phyloP scores from a whole-genome alignment of 2,888 invertebrate genomes.

The Stenurella melanura region DNA sequence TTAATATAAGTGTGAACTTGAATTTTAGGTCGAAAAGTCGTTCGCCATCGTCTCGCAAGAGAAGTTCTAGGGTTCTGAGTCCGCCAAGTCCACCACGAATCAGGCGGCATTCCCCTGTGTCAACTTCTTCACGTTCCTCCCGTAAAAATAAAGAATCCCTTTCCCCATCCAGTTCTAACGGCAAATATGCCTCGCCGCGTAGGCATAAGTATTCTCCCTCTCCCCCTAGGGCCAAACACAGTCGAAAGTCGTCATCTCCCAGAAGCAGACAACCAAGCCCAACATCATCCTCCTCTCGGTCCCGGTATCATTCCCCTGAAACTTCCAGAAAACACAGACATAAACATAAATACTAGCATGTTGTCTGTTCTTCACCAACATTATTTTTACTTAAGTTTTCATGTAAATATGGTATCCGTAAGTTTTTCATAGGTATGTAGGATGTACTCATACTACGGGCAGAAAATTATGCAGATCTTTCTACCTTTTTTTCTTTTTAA shows the following conservation, averaged over 20 bases:
- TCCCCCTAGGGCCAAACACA: conserved; percentile 66
- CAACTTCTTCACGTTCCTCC: conserved; percentile 67
- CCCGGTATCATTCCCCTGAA: conserved; percentile 71
- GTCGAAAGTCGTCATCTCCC: conserved; percentile 69
- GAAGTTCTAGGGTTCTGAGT: conserved; percentile 66
- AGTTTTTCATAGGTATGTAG: conserved; percentile 25
- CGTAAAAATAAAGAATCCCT: conserved; percentile 67
- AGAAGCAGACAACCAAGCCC: conserved; percentile 62
- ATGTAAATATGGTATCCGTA: conserved; percentile 29
- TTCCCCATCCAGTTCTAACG: conserved; percentile 68
- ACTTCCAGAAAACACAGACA: conserved; percentile 75
- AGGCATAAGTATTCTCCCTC: conserved; percentile 68
- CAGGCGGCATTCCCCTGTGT: conserved; percentile 69
- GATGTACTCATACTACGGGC: neutral
- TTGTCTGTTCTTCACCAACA: neutral
- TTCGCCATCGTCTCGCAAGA: conserved; percentile 70
- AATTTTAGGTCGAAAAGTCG: conserved; percentile 72
- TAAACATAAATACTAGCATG: conserved; percentile 75
- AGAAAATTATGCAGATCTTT: neutral
- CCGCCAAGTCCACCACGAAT: conserved; percentile 72
- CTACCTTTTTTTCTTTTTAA: conserved; percentile 1
- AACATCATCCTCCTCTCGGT: conserved; percentile 63
- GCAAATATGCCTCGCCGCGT: conserved; percentile 69
- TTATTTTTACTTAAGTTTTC: conserved; percentile 4
- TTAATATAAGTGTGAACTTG: conserved; percentile 39